Percentiles rank a stretch among this genome's conserved stretches.
Evolutionary conservation across 2,888 invertebrate species (phyloP).

Genomic region (Diloba caeruleocephala): DNA sequence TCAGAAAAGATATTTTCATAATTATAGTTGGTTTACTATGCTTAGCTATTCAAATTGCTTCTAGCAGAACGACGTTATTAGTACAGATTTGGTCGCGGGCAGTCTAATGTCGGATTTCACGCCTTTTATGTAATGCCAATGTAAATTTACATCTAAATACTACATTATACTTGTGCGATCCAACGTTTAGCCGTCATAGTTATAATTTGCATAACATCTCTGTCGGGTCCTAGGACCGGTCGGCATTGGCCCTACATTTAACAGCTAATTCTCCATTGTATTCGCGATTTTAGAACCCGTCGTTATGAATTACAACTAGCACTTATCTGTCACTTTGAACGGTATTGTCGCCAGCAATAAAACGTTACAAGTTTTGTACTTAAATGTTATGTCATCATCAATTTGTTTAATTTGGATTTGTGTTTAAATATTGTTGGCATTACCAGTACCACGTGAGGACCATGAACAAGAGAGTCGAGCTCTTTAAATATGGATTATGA

Average conservation of each 20-base stretch:
- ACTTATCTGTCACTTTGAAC: conserved; percentile 67
- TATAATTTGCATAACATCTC: conserved; percentile 53
- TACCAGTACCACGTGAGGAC: not conserved
- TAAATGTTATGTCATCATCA: conserved; percentile 48
- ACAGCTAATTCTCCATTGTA: conserved; percentile 70
- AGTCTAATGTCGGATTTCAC: conserved; percentile 32
- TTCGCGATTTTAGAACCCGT: conserved; percentile 64
- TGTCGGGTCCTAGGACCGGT: conserved; percentile 33
- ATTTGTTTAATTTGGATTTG: conserved; percentile 41
- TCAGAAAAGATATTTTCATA: not conserved
- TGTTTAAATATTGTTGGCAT: conserved; percentile 8
- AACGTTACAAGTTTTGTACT: conserved; percentile 55
- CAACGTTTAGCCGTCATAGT: conserved; percentile 38
- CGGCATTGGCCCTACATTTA: conserved; percentile 66
- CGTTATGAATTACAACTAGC: conserved; percentile 72
- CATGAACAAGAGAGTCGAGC: not conserved
- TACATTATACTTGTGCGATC: conserved; percentile 35
- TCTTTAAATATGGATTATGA: not conserved
- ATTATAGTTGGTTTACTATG: not conserved
- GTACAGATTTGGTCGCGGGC: not conserved
- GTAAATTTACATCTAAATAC: conserved; percentile 51
- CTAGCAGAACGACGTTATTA: conserved; percentile 1
- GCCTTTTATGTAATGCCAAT: conserved; percentile 37
- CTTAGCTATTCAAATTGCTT: not conserved
- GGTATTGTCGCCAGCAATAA: conserved; percentile 58